Conservation (phyloP, 2,113 vertebrate species). For the Eidolon helvum region DNA sequence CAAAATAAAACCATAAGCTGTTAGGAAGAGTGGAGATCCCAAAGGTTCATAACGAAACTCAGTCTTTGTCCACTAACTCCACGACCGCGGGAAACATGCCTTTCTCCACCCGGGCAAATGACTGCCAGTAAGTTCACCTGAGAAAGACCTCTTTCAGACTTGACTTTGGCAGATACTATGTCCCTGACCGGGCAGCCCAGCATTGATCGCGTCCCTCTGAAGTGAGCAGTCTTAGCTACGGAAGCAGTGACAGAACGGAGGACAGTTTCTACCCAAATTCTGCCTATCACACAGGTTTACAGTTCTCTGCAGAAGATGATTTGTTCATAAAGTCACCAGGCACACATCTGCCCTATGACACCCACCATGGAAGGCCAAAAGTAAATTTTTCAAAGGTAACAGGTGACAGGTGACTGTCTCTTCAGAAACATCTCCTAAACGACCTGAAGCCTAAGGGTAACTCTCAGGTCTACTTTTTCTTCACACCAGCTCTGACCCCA, state of each 20-base stretch:
- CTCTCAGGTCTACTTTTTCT: background rate
- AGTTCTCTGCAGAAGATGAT: background rate
- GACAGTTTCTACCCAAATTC: background rate
- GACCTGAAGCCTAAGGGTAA: background rate
- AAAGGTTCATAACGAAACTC: background rate
- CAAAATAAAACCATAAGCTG: conserved; percentile 14
- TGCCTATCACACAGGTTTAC: background rate
- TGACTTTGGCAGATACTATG: conserved; percentile 22
- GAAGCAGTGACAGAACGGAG: background rate
- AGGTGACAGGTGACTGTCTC: background rate
- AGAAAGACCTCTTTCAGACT: conserved; percentile 25
- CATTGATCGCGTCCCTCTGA: conserved; percentile 8
- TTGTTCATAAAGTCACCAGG: background rate
- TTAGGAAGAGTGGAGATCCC: background rate
- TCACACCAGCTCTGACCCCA: background rate
- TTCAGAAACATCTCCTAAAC: background rate
- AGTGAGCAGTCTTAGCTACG: background rate
- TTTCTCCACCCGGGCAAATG: background rate
- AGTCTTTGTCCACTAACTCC: background rate
- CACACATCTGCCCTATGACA: background rate
- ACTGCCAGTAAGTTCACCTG: background rate
- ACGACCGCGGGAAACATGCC: conserved; percentile 10
- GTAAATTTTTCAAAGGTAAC: background rate
- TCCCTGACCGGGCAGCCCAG: background rate
- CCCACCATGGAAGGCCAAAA: background rate